These are phyloP conservation scores for Heliornis fulica DNA, from an alignment of 2,113 vertebrate genomes.

Conservation along the genomic window DNA sequence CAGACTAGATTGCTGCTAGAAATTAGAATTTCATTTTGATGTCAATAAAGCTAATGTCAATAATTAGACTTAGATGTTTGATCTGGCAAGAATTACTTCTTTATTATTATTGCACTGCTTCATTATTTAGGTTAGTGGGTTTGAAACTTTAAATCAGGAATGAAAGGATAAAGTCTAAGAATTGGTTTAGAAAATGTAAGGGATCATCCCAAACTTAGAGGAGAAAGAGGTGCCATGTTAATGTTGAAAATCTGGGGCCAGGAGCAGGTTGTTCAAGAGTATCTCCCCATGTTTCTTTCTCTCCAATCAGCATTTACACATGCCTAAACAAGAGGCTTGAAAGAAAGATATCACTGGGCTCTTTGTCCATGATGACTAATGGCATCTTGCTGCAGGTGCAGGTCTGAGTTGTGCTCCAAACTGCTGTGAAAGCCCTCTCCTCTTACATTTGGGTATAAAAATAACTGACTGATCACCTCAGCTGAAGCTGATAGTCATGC, in stretches of 20 bases:
- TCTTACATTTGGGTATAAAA: background rate
- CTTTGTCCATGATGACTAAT: background rate
- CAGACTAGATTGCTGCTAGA: background rate
- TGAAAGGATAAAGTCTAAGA: background rate
- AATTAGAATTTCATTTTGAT: conserved; percentile 36
- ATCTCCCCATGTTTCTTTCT: background rate
- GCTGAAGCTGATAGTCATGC: background rate
- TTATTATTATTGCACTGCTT: background rate
- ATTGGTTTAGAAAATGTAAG: background rate
- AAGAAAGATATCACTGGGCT: background rate
- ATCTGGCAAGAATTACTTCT: background rate
- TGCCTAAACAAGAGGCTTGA: background rate
- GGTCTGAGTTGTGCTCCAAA: background rate
- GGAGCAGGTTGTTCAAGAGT: fast-evolving
- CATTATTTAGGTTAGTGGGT: background rate
- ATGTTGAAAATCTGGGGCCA: background rate
- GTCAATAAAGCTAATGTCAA: background rate
- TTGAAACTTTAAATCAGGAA: background rate
- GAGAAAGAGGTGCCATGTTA: background rate
- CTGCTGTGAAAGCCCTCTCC: background rate
- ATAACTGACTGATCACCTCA: background rate
- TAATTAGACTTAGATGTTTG: conserved; percentile 47
- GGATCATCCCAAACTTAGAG: background rate
- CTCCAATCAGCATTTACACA: background rate
- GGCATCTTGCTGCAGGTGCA: background rate